Evolutionary conservation across 2,113 vertebrate genomes (phyloP).

Genomic region (Muntiacus muntjak): DNA sequence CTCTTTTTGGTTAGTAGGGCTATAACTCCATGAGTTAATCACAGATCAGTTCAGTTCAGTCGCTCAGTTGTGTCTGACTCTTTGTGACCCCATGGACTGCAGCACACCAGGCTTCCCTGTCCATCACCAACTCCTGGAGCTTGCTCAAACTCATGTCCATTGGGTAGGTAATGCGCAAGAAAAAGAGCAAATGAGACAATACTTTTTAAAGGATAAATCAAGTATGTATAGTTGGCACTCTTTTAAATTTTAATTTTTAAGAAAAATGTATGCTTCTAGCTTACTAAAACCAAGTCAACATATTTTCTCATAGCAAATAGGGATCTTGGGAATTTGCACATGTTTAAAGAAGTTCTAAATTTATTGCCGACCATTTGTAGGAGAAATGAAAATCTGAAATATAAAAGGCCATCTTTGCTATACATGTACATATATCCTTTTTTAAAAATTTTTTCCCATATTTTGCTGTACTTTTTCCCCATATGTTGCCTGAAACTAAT

Average conservation of each 20-base stretch:
- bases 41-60: not conserved
- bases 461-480: not conserved
- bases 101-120: not conserved
- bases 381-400: not conserved
- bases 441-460: not conserved
- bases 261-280: not conserved
- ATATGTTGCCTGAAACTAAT: not conserved
- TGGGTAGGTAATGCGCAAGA: not conserved
- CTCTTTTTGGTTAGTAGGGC: not conserved
- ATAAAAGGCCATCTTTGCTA: not conserved
- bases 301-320: not conserved
- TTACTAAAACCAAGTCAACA: not conserved
- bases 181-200: not conserved
- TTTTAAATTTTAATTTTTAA: not conserved
- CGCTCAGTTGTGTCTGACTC: rapidly evolving
- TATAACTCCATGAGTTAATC: not conserved
- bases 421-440: not conserved
- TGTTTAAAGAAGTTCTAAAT: not conserved
- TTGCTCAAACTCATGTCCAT: not conserved
- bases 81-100: not conserved
- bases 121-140: not conserved
- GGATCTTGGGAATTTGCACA: not conserved
- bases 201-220: not conserved
- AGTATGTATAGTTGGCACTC: not conserved
- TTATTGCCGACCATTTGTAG: not conserved